phyloP scores from a whole-genome alignment of 37 sponge, comb jelly and placozoan genomes.

The Cliona cf. orientalis region DNA sequence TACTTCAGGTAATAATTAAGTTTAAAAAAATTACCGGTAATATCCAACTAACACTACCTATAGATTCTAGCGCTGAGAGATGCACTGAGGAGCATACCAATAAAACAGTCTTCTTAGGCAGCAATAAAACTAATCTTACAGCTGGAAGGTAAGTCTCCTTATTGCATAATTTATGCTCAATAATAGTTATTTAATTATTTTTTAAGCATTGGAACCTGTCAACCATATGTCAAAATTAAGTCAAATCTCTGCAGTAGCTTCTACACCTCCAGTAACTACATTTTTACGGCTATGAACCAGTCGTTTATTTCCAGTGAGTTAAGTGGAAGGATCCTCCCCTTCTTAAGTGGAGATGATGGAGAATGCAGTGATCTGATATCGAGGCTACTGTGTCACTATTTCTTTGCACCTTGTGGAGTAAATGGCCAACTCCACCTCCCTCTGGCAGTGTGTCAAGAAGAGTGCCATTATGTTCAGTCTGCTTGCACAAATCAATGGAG shows the following conservation, averaged over 20 bases:
- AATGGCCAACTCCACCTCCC: constrained; percentile 6
- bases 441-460: constrained; percentile 2
- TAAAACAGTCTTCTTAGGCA: too few species aligned
- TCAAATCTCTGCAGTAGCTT: background rate
- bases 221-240: background rate
- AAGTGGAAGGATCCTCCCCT: background rate
- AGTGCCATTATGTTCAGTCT: constrained; percentile 3
- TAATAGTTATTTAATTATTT: background rate
- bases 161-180: background rate
- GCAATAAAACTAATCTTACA: too few species aligned
- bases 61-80: background rate
- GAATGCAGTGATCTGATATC: background rate
- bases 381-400: constrained; percentile 15
- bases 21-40: background rate
- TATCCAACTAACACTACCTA: background rate
- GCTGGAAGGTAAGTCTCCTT: background rate
- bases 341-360: background rate
- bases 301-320: background rate
- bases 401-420: constrained; percentile 27
- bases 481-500: constrained; percentile 2
- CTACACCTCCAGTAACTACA: background rate
- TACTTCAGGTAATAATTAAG: background rate
- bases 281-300: constrained; percentile 7
- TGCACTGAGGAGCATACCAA: background rate
- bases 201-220: constrained; percentile 18